phyloP scores from a whole-genome alignment of 2,797 vertebrate genomes.

The Micromesistius poutassou region DNA sequence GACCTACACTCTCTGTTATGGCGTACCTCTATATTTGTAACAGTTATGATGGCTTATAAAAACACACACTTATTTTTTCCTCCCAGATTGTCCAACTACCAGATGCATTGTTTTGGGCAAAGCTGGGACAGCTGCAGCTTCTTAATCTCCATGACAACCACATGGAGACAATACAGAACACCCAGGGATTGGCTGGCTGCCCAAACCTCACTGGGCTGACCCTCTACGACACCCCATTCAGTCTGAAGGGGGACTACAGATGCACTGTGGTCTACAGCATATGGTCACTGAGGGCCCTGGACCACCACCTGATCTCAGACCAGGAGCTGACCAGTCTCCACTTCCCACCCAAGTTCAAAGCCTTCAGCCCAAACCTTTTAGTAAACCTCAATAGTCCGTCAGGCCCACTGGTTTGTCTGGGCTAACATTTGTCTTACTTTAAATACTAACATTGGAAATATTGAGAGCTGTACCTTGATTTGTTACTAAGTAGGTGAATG shows the following conservation, averaged over 20 bases:
- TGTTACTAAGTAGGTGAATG: not conserved
- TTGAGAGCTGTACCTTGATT: not conserved
- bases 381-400: conserved; percentile 44
- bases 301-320: conserved; percentile 68
- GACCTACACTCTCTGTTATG: not conserved
- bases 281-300: conserved; percentile 66
- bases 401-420: conserved; percentile 49
- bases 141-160: conserved; percentile 71
- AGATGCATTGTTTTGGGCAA: conserved; percentile 59
- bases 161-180: conserved; percentile 50
- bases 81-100: conserved; percentile 66
- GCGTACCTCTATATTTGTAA: not conserved
- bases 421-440: not conserved
- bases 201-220: conserved; percentile 60
- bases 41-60: not conserved
- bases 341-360: conserved; percentile 56
- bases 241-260: conserved; percentile 67
- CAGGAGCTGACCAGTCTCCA: conserved; percentile 67
- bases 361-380: conserved; percentile 45
- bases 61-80: conserved; percentile 4
- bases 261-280: conserved; percentile 64
- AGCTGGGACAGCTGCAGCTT: conserved; percentile 57
- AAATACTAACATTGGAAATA: not conserved
- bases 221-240: conserved; percentile 65
- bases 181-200: conserved; percentile 62